Base-by-base conservation (phyloP, 2,797 vertebrate species). In the Gymnothorax javanicus region DNA sequence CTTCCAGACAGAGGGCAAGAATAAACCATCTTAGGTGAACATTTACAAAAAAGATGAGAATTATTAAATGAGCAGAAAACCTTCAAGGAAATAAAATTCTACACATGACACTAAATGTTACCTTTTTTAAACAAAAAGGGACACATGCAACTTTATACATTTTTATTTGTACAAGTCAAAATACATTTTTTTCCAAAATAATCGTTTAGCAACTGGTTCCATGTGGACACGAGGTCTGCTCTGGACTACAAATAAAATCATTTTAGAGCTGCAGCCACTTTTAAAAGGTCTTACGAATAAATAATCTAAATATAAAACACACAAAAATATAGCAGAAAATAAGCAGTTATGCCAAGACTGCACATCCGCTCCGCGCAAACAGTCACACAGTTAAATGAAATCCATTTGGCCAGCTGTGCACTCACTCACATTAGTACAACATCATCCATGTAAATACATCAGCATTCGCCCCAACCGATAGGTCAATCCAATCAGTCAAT, bases 271-370 rank as follows among this genome's bases (percentile, higher is more conserved):
- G 95, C 94, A 96, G 95, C 95, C 95, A 93, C 86, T 73, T 43
- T 43, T 67, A 43, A 71, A 56, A 43, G 71, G 52, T 64, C 83
- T 95, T 95, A 96, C 96, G 95, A 97, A 97, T 97, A 97, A 97
- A 97, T 97, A 96, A 96, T 94, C 95, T 96, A 96, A 96, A 96
- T 96, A 97, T 96, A 97, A 97, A 97, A 97, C 96, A 97, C 95
- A 95, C 96, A 95, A 96, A 95, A 95, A 95, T 95, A 95, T 96
- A 96, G 96, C 96, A 96, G 64, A 87, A 67, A 75, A 75, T 75
- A 75, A 87, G 90, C 94, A 96, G 95, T 94, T 88, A 84, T 95
- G 93, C 94, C 94, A 95, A 95, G 93, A 93, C 92, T 93, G 96
- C 95, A 96, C 95, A 96, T 95, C 95, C 96, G 95, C 92, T 94